phyloP scores from a whole-genome alignment of 2,888 invertebrate genomes.

The Spisula subtruncata region DNA sequence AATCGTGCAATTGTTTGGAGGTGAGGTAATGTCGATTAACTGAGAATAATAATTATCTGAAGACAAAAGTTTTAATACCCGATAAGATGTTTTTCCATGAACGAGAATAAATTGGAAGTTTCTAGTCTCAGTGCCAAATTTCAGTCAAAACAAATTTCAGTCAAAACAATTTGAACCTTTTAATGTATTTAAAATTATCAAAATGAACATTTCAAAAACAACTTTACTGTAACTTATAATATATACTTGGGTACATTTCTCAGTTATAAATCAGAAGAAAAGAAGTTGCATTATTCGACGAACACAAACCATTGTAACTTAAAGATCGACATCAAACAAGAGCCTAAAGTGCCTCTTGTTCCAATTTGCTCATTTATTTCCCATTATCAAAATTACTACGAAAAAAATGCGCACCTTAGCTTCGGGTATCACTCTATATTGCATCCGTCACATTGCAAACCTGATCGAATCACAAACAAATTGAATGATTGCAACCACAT shows the following conservation, averaged over 20 bases:
- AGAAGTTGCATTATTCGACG: background rate
- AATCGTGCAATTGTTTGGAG: background rate
- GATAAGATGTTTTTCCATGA: too few relatives aligned
- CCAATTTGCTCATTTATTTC: slow-evolving; percentile 23
- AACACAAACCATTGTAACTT: slow-evolving; percentile 17
- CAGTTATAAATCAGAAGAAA: background rate
- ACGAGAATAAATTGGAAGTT: too few relatives aligned
- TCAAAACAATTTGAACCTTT: too few relatives aligned
- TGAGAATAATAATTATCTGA: background rate
- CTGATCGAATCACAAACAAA: slow-evolving; percentile 19
- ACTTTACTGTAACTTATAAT: background rate
- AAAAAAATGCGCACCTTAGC: background rate
- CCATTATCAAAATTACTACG: slow-evolving; percentile 24
- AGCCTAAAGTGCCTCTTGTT: slow-evolving; percentile 10
- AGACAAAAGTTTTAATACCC: too few relatives aligned
- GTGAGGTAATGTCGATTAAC: background rate
- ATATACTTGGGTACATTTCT: too few relatives aligned
- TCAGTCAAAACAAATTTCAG: too few relatives aligned
- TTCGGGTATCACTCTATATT: background rate
- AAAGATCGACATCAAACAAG: background rate
- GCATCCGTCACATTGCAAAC: slow-evolving; percentile 8
- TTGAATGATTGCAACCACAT: slow-evolving; percentile 6
- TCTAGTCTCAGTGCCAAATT: too few relatives aligned
- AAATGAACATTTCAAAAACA: background rate
- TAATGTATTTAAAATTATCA: background rate